A percentile compares a stretch with the other conserved stretches of the same genome.
Evolutionary conservation across 2,888 invertebrate genomes (phyloP).

Genomic region (Eurytoma adleriae): DNA sequence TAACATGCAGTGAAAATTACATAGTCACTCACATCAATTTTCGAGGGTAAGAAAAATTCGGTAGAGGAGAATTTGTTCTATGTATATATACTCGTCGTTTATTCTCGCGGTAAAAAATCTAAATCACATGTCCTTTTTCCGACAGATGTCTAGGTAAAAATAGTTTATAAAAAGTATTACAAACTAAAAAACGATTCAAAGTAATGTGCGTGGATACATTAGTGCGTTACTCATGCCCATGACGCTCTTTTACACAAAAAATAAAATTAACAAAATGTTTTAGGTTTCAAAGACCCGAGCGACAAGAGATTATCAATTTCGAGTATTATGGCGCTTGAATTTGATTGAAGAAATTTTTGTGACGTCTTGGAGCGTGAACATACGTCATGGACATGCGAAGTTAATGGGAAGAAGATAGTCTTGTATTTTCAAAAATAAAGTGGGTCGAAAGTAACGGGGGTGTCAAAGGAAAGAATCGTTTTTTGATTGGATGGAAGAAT

Average conservation of each 20-base stretch:
- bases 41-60: slow-evolving; percentile 17
- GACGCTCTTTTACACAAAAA: neutral
- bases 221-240: slow-evolving; percentile 6
- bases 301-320: neutral
- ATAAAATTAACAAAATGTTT: neutral
- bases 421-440: neutral
- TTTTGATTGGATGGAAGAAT: slow-evolving; percentile 11
- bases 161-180: slow-evolving; percentile 17
- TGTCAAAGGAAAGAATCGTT: neutral
- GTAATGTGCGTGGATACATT: slow-evolving; percentile 34
- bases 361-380: neutral
- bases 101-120: slow-evolving; percentile 35
- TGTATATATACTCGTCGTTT: slow-evolving; percentile 3
- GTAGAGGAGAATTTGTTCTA: slow-evolving; percentile 15
- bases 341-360: too few species aligned
- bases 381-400: slow-evolving; percentile 14
- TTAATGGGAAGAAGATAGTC: slow-evolving; percentile 3
- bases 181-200: slow-evolving; percentile 30
- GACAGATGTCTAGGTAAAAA: neutral
- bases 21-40: slow-evolving; percentile 53
- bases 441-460: neutral
- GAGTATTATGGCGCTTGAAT: neutral
- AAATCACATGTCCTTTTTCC: slow-evolving; percentile 24
- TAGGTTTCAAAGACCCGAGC: neutral
- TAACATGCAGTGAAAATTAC: slow-evolving; percentile 64